Evolutionary conservation across 2,888 invertebrate genomes (phyloP), one percentile per base, ranked within the genome.

Genomic region (Deilephila elpenor): DNA sequence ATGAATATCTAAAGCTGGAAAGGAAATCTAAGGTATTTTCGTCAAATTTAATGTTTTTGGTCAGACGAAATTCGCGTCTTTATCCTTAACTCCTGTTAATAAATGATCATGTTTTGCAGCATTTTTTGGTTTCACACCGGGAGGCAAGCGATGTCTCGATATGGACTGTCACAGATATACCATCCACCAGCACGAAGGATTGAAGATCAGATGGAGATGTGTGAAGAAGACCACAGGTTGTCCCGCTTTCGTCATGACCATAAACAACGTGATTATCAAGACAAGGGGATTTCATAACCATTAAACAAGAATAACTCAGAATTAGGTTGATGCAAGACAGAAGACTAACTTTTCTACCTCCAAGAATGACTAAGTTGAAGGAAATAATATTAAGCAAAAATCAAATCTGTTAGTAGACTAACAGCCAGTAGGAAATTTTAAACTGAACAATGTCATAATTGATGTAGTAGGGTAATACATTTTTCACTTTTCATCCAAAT

Each of bases 141-240:
- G 82, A n/a, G 93, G 93, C 1, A 91, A 92, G 72, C 87, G 88
- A 25, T 93, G 91, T 60, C 79, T 93, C 37, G 83, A 91, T 62
- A 84, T 93, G 17, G 89, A 88, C 0, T 20, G 67, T 0, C 79
- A 88, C 20, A 86, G 88, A 71, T 93, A 86, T 76, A 92, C 89
- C 0, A 79, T 93, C 2, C 93, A 93, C 74, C 93, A 93, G 77
- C 85, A 91, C 71, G 93, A 93, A 77, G 92, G 93, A 2, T 62
- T 80, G 0, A 91, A 88, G 78, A 86, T 87, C 0, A 79, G 90
- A 20, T 91, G 91, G 91, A 79, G 91, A 56, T 91, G 91, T 70
- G 81, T 86, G 1, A 89, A 81, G 82, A 90, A 89, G 75, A 84
- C 78, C 3, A 77, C 72, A 0, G 91, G 91, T 3, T 91, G 91